Evolutionary conservation across 2,113 vertebrate species (phyloP), one percentile per base, ranked within the genome.

Genomic region (Myrmophylax atrothorax): DNA sequence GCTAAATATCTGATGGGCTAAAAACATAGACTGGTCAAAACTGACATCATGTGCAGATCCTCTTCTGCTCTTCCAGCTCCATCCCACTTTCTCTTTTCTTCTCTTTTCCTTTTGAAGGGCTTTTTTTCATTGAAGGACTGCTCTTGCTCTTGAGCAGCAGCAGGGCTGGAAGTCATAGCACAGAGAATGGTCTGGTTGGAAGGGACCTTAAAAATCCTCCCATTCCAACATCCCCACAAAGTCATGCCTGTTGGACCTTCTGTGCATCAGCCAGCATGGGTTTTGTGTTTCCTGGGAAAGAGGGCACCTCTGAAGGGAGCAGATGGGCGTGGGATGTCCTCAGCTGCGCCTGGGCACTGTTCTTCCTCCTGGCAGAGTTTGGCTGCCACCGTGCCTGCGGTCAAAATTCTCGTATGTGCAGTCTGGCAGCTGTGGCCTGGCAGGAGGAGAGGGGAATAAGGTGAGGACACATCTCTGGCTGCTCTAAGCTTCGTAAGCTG

Each of bases 401-500:
- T 73, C 96, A 44, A 95, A 89, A 50, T 98, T 98, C 95, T 98
- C 98, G 1, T 98, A 98, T 64, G 94, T 98, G 67, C 98, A 98
- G 44, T 98, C 97, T 20, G 95, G 97, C 38, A 37, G 77, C 66
- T 96, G 98, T 29, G 94, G 50, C 95, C 98, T 98, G 97, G 29
- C 52, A 50, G 89, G 8, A 37, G 60, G 69, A 98, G 52, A 56
- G 4, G 31, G 55, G 19, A 68, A 23, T 20, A 13, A 77, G 42
- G 53, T 75, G 28, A 96, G 82, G 76, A 22, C 6, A 4, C 1
- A 0, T 29, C 66, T 33, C 47, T 58, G 72, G 18, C 22, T 40
- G 73, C 56, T 26, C 24, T 25, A 26, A 58, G 8, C 23, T 37
- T 49, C 35, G 1, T 20, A 23, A 16, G 28, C 18, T 37, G n/a